phyloP scores from a whole-genome alignment of 1,140 invertebrate species.

The Heliothis subflexa region DNA sequence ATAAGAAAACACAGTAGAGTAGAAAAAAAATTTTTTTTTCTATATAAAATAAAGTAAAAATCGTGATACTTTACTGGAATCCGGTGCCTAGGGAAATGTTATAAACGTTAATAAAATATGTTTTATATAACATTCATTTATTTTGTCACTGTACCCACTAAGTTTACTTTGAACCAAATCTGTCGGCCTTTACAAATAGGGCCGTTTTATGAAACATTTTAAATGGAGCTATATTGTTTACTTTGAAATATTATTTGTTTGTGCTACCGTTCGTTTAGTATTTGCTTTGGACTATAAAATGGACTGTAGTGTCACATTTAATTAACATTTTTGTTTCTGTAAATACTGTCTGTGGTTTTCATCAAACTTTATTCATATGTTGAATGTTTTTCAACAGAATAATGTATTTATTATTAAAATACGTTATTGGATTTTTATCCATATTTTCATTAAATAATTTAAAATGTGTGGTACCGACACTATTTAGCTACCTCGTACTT shows the following conservation, averaged over 20 bases:
- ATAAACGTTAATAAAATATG: slow-evolving; percentile 45
- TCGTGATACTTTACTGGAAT: slow-evolving; percentile 20
- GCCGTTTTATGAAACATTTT: not conserved
- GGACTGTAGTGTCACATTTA: slow-evolving; percentile 1
- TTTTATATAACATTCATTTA: slow-evolving; percentile 11
- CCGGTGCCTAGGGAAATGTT: slow-evolving; percentile 38
- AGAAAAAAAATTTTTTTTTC: slow-evolving; percentile 25
- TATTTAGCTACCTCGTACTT: no score
- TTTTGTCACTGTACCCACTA: not conserved
- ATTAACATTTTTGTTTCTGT: not conserved
- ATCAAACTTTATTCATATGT: no score
- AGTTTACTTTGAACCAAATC: slow-evolving; percentile 9
- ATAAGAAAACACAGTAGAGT: slow-evolving; percentile 74
- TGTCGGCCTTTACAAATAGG: not conserved
- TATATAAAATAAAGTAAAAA: not conserved
- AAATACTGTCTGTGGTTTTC: not conserved
- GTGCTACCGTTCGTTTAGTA: not conserved
- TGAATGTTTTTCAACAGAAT: no score
- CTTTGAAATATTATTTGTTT: slow-evolving; percentile 21
- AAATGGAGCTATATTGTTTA: not conserved
- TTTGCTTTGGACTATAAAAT: slow-evolving; percentile 4
- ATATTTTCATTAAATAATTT: no score
- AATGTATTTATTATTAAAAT: no score
- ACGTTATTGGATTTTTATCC: no score
- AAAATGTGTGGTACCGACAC: no score